Base-by-base conservation (phyloP, 2,888 invertebrate species). In the Sarcophaga carnaria region DNA sequence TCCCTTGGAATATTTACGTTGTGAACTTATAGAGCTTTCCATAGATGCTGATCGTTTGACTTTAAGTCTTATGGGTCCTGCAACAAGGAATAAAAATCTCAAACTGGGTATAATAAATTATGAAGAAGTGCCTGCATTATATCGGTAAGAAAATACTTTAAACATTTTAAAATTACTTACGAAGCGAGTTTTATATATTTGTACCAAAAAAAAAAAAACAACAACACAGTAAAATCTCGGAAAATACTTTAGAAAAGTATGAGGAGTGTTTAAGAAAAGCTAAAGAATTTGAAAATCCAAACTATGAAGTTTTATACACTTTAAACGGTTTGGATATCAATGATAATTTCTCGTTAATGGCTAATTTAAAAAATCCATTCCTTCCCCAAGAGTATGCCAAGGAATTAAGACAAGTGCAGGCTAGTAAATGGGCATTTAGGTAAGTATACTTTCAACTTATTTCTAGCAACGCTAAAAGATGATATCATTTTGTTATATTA, bases 381-480 rank as follows among this genome's bases (percentile, higher is more conserved):
- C 95, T 97, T 59, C 95, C 96, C 88, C 95, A 96, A 89, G 98
- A 98, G 91, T 97, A 96, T 93, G 97, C 97, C 62, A 95, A 95
- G 90, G 97, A 97, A 93, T 94, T 99, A 89, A 96, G 98, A 85
- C 97, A 97, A 94, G 95, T 96, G 27, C 98, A 99, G 94, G 98
- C 98, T 71, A 97, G 97, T 93, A 97, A 97, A 93, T 98, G 98
- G 97, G 98, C 98, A 2, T 97, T 98, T 94, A 96, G 97, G 93
- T 93, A 89, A 90, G 90, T 87, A 27, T 6, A 25, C 25, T 62
- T 14, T 64, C 63, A 64, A 80, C 49, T 71, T 49, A 47, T 71
- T 3, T 12, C 54, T 67, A 54, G 54, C 14, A 70, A 70, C 69
- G 75, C 12, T 54, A 17, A 17, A 54, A 2, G 54, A 14, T 14